Percentiles rank a stretch among this genome's conserved stretches.
Evolutionary conservation across 2,888 invertebrate genomes (phyloP).

Genomic region (Caenorhabditis japonica): DNA sequence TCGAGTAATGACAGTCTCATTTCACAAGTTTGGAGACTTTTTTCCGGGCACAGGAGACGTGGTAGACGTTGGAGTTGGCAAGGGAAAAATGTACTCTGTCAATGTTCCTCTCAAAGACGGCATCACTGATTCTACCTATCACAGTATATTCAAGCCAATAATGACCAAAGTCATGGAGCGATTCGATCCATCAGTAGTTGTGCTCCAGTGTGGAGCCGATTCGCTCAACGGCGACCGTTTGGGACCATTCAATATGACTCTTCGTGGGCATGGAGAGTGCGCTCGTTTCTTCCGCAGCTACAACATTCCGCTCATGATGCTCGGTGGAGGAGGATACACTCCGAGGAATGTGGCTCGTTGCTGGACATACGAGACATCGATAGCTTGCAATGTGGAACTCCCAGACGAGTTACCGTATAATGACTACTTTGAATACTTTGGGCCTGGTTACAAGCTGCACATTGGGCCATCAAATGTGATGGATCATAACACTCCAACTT

Average conservation of each 20-base stretch:
- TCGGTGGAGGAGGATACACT: constrained; percentile 86
- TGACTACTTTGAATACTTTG: constrained; percentile 69
- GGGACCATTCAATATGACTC: constrained; percentile 85
- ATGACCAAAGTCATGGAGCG: constrained; percentile 89
- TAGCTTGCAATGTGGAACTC: constrained; percentile 69
- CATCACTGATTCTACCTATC: constrained; percentile 98
- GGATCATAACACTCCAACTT: constrained; percentile 56
- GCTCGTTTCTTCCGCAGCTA: constrained; percentile 98
- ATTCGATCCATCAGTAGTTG: constrained; percentile 97
- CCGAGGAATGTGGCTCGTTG: constrained; percentile 80
- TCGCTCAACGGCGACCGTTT: constrained; percentile 95
- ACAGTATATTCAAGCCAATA: constrained; percentile 86
- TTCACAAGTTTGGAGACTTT: constrained; percentile 99
- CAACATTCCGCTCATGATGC: constrained; percentile 93
- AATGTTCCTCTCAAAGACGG: constrained; percentile 98
- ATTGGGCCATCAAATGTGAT: constrained; percentile 63
- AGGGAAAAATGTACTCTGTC: constrained; percentile 97
- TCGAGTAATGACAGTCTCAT: constrained; percentile 98
- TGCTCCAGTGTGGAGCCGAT: constrained; percentile 98
- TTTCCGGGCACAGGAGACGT: constrained; percentile 94
- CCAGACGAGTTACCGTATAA: constrained; percentile 72
- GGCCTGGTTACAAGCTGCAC: constrained; percentile 70
- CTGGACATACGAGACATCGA: constrained; percentile 98
- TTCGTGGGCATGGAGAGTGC: constrained; percentile 80
- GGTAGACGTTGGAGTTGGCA: constrained; percentile 82